phyloP scores from a whole-genome alignment of 2,888 invertebrate genomes.

The Emesis castigata region DNA sequence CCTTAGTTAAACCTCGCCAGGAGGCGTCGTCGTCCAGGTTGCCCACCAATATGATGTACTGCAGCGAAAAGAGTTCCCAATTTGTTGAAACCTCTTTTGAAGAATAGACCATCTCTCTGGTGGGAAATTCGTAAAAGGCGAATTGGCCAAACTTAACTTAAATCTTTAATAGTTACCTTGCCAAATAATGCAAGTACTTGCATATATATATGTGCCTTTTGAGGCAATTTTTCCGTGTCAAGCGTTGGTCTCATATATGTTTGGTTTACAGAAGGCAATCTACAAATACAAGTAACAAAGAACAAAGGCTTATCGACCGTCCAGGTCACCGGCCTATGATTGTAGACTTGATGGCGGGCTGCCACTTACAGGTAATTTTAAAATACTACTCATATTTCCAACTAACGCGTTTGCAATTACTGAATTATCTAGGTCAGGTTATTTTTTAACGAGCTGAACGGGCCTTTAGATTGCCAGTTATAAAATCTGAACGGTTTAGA shows the following conservation, averaged over 20 bases:
- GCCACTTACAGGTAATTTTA: constrained; percentile 11
- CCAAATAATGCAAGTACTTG: too few species aligned
- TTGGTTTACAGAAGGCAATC: neutral
- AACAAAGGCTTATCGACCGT: constrained; percentile 72
- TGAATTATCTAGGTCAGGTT: neutral
- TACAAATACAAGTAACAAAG: neutral
- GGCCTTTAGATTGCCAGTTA: neutral
- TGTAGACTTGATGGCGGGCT: constrained; percentile 47
- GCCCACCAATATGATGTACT: too few species aligned
- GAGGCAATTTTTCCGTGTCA: too few species aligned
- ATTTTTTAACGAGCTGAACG: neutral
- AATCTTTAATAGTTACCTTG: too few species aligned
- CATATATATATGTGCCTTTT: too few species aligned
- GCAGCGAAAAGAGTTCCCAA: too few species aligned
- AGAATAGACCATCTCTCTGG: too few species aligned
- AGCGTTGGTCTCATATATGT: neutral
- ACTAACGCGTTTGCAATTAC: constrained; percentile 1
- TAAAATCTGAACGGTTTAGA: neutral
- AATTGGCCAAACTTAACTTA: too few species aligned
- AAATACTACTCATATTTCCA: constrained; percentile 10
- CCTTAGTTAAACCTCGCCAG: too few species aligned
- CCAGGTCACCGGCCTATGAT: constrained; percentile 82
- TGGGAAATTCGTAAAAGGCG: too few species aligned
- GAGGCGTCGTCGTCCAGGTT: too few species aligned
- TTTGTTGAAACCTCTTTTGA: too few species aligned